Evolutionary conservation across 2,888 invertebrate genomes (phyloP).

Genomic region (Penaeus monodon): DNA sequence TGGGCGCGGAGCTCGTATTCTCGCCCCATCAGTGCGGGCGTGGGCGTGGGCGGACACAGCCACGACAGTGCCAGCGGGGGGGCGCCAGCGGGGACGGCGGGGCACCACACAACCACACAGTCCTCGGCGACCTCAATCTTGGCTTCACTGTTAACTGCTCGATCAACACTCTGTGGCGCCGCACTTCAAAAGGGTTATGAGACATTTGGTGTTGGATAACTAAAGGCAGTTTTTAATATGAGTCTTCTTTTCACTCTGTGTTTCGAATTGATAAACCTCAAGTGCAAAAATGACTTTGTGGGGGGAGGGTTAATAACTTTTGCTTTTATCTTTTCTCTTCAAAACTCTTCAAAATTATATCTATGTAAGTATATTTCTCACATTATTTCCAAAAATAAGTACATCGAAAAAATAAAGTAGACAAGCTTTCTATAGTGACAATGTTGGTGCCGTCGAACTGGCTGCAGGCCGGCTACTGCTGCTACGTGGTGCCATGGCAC

Average conservation of each 20-base stretch:
- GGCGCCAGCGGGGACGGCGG: slow-evolving; percentile 9
- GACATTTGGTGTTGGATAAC: slow-evolving; percentile 21
- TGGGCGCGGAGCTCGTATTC: slow-evolving; percentile 49
- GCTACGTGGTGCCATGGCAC: neutral
- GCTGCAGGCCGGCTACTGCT: slow-evolving; percentile 15
- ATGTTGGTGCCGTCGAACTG: slow-evolving; percentile 16
- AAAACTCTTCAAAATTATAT: too few species aligned
- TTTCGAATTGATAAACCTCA: too few species aligned
- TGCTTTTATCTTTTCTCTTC: too few species aligned
- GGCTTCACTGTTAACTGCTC: slow-evolving; percentile 35
- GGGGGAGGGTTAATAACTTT: too few species aligned
- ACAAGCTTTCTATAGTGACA: slow-evolving; percentile 19
- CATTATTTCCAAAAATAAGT: slow-evolving; percentile 25
- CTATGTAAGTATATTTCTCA: neutral
- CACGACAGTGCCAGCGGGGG: slow-evolving; percentile 29
- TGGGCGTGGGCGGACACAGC: slow-evolving; percentile 28
- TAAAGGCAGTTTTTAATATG: neutral
- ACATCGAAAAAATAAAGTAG: slow-evolving; percentile 22
- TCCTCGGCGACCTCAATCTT: slow-evolving; percentile 38
- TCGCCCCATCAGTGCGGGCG: slow-evolving; percentile 57
- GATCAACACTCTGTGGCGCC: slow-evolving; percentile 57
- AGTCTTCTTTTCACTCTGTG: too few species aligned
- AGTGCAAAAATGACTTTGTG: too few species aligned
- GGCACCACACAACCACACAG: slow-evolving; percentile 25
- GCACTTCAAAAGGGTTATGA: slow-evolving; percentile 60